Evolutionary conservation across 2,888 invertebrate genomes (phyloP).

Genomic region (Melitaea athalia): DNA sequence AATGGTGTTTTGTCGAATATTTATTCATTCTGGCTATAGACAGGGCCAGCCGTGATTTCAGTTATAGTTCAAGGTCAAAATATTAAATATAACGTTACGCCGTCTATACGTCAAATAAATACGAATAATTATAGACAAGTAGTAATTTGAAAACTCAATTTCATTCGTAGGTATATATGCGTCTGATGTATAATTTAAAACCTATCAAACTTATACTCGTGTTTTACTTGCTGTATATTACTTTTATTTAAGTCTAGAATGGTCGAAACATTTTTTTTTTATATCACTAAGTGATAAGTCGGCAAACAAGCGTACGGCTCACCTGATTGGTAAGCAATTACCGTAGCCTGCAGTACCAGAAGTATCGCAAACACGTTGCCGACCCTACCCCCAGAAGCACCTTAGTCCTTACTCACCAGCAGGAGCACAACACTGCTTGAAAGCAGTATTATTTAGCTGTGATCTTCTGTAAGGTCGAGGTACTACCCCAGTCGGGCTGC

Average conservation of each 20-base stretch:
- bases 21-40: constrained; percentile 9
- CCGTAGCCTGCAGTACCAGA: no score
- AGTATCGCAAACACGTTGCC: no score
- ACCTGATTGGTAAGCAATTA: no score
- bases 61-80: constrained; percentile 32
- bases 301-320: no score
- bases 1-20: neutral
- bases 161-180: neutral
- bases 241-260: neutral
- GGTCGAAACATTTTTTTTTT: no score
- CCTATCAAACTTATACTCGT: neutral
- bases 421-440: no score
- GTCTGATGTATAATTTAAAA: constrained; percentile 2
- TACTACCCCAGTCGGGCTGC: no score
- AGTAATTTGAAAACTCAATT: constrained; percentile 3
- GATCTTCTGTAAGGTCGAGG: no score
- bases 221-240: neutral
- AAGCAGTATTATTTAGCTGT: no score
- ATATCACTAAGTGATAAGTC: no score
- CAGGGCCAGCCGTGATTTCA: constrained; percentile 32
- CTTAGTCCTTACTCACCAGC: no score
- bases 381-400: no score
- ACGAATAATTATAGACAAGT: constrained; percentile 7
- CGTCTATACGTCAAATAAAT: constrained; percentile 19
- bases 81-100: constrained; percentile 26